Evolutionary conservation across 2,888 invertebrate genomes (phyloP).

Genomic region (Drosophila anomelani): DNA sequence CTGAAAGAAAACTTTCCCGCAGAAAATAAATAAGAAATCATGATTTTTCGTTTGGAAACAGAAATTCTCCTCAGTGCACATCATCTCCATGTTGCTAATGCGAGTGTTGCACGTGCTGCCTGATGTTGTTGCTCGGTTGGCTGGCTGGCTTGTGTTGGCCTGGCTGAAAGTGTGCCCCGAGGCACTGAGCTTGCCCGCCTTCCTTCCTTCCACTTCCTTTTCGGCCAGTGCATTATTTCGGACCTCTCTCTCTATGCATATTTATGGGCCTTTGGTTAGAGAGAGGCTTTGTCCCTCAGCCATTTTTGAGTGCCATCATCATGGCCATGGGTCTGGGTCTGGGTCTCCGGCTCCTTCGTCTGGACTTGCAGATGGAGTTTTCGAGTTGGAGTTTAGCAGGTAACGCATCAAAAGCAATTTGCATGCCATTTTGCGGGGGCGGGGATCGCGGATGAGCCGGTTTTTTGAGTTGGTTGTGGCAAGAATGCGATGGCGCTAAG

Average conservation of each 20-base stretch:
- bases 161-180: conserved; percentile 72
- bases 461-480: conserved; percentile 53
- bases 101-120: conserved; percentile 73
- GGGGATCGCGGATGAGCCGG: conserved; percentile 62
- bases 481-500: conserved; percentile 76
- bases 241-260: conserved; percentile 73
- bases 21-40: background rate
- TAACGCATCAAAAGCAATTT: conserved; percentile 80
- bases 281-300: conserved; percentile 62
- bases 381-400: conserved; percentile 12
- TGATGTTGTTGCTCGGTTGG: conserved; percentile 52
- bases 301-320: conserved; percentile 79
- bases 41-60: background rate
- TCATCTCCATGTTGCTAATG: conserved; percentile 49
- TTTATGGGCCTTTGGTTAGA: conserved; percentile 63
- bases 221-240: conserved; percentile 68
- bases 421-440: conserved; percentile 71
- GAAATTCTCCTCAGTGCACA: background rate
- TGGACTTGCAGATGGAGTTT: conserved; percentile 19
- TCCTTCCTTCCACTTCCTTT: conserved; percentile 43
- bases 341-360: background rate
- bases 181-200: conserved; percentile 67
- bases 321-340: conserved; percentile 62
- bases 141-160: conserved; percentile 12
- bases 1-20: background rate